Conservation (phyloP, 1,140 invertebrate species). For the Diabrotica virgifera region DNA sequence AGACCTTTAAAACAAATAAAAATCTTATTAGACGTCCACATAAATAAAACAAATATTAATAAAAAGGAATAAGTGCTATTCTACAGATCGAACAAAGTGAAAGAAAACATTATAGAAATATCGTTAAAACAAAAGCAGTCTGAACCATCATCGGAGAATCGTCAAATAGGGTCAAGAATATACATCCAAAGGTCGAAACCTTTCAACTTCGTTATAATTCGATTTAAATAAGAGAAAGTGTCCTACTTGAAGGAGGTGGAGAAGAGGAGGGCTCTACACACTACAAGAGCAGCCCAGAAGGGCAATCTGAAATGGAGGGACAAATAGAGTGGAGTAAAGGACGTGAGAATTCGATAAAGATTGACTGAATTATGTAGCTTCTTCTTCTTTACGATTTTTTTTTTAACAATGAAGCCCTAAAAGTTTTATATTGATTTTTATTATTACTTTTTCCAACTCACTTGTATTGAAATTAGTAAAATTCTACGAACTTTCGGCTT, state of each 20-base stretch:
- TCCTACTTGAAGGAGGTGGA: slow-evolving; percentile 34
- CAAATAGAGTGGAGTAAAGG: slow-evolving; percentile 28
- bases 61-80: neutral
- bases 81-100: neutral
- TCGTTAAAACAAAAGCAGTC: slow-evolving; percentile 15
- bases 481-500: no score
- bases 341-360: slow-evolving; percentile 48
- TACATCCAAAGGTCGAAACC: slow-evolving; percentile 28
- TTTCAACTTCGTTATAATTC: slow-evolving; percentile 47
- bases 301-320: slow-evolving; percentile 38
- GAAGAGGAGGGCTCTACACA: slow-evolving; percentile 5
- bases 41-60: neutral
- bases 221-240: slow-evolving; percentile 49
- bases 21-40: no score
- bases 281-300: slow-evolving; percentile 28
- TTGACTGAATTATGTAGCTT: slow-evolving; percentile 29
- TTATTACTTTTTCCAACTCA: no score
- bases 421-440: no score
- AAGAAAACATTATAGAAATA: slow-evolving; percentile 12
- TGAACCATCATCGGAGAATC: slow-evolving; percentile 20
- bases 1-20: no score
- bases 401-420: no score
- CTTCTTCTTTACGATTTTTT: slow-evolving; percentile 19
- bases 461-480: no score
- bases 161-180: slow-evolving; percentile 25